These are phyloP conservation scores for Poeciliopsis prolifica DNA, from an alignment of 2,113 vertebrate species.

Conservation along the genomic window DNA sequence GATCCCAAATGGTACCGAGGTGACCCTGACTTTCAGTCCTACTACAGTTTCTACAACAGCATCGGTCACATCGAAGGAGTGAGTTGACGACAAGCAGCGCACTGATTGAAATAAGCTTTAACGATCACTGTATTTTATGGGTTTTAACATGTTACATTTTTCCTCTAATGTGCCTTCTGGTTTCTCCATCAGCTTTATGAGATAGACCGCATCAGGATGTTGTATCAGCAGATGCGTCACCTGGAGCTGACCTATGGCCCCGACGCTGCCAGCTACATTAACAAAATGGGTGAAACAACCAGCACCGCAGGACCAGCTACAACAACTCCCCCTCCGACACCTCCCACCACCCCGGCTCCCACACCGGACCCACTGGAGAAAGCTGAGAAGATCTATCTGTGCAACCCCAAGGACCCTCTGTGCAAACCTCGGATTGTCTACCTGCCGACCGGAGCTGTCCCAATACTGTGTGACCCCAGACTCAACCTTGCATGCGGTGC, in stretches of 20 bases:
- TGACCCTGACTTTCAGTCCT: constrained; percentile 76
- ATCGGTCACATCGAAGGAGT: constrained; percentile 80
- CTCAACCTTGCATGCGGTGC: constrained; percentile 64
- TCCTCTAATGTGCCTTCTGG: neutral
- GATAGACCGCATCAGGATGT: constrained; percentile 76
- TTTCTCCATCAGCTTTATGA: constrained; percentile 75
- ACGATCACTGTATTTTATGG: neutral
- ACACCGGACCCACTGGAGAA: constrained; percentile 61
- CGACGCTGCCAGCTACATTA: constrained; percentile 75
- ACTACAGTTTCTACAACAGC: constrained; percentile 79
- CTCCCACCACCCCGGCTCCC: constrained; percentile 58
- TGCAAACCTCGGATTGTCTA: constrained; percentile 77
- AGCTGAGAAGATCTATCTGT: constrained; percentile 68
- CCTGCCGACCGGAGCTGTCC: constrained; percentile 68
- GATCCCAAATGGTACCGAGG: constrained; percentile 73
- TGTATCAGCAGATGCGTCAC: constrained; percentile 81
- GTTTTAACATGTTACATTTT: neutral
- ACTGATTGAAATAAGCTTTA: too few relatives aligned
- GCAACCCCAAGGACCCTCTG: constrained; percentile 70
- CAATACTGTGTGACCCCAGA: constrained; percentile 75
- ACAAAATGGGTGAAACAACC: constrained; percentile 58
- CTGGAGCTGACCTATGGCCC: constrained; percentile 71
- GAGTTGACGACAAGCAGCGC: constrained; percentile 14
- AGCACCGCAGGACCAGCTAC: constrained; percentile 42
- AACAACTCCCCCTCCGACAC: constrained; percentile 54